phyloP scores from a whole-genome alignment of 2,888 invertebrate species.

The Proisotoma minuta region DNA sequence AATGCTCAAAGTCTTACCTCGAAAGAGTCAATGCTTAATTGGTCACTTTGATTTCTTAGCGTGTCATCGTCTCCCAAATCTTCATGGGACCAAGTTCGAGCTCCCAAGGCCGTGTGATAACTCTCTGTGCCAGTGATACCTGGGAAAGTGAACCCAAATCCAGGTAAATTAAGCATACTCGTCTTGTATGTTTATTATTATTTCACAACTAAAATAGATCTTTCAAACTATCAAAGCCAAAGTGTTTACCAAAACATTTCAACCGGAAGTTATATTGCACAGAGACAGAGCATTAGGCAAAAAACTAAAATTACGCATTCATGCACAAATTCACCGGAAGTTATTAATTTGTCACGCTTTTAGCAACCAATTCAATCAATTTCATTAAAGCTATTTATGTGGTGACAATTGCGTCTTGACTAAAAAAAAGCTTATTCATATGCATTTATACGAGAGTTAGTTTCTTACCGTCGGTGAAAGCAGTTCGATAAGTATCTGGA shows the following conservation, averaged over 20 bases:
- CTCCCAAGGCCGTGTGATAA: constrained; percentile 39
- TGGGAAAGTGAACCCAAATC: no score
- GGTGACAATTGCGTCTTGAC: not conserved
- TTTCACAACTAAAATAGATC: no score
- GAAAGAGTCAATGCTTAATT: constrained; percentile 41
- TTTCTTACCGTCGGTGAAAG: constrained; percentile 41
- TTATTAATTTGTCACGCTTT: constrained; percentile 1
- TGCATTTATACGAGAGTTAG: not conserved
- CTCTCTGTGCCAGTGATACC: constrained; percentile 32
- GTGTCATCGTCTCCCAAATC: constrained; percentile 42
- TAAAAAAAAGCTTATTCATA: not conserved
- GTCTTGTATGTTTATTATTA: no score
- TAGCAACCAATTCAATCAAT: no score
- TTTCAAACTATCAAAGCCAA: no score
- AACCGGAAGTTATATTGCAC: not conserved
- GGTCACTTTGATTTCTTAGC: constrained; percentile 38
- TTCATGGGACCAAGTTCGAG: constrained; percentile 5
- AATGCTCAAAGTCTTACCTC: constrained; percentile 36
- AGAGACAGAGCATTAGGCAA: no score
- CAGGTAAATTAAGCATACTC: no score
- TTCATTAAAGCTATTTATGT: not conserved
- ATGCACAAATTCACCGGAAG: not conserved
- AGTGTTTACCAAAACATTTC: no score
- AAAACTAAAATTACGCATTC: no score
- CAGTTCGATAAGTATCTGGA: constrained; percentile 39